These are phyloP conservation scores for Sebastes reedi DNA, from an alignment of 2,797 vertebrate species.

Conservation along the genomic window DNA sequence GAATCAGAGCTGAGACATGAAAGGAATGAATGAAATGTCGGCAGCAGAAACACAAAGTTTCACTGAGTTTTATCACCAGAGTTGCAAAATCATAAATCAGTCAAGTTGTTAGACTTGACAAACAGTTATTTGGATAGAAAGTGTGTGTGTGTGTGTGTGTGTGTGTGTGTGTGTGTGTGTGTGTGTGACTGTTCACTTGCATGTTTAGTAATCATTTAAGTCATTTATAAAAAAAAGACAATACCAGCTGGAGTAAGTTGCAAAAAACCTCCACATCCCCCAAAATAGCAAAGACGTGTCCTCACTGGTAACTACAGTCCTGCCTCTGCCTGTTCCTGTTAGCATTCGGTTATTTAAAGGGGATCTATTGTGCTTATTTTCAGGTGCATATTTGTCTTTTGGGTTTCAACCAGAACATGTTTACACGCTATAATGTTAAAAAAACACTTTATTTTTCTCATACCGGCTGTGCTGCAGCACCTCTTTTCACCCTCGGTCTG, in stretches of 20 bases:
- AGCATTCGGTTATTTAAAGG: neutral
- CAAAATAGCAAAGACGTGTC: neutral
- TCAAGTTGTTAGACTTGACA: neutral
- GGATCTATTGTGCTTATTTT: too few relatives aligned
- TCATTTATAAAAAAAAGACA: neutral
- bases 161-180: neutral
- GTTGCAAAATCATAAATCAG: neutral
- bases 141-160: fast-evolving
- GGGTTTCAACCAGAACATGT: too few relatives aligned
- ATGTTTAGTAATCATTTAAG: neutral
- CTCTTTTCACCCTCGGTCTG: too few relatives aligned
- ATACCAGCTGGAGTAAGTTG: neutral
- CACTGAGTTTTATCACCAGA: slow-evolving; percentile 11
- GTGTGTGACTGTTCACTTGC: neutral
- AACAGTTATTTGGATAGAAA: neutral
- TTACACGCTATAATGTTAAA: too few relatives aligned
- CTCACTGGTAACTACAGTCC: neutral
- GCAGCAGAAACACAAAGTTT: neutral
- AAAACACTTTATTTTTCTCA: too few relatives aligned
- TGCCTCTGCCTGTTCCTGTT: neutral
- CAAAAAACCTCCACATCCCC: neutral
- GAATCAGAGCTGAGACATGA: slow-evolving; percentile 14
- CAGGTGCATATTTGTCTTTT: too few relatives aligned
- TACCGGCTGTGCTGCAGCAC: too few relatives aligned
- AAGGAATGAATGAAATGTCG: slow-evolving; percentile 59